These are phyloP conservation scores for Eledona agricola DNA, from an alignment of 2,888 invertebrate species.

Conservation along the genomic window DNA sequence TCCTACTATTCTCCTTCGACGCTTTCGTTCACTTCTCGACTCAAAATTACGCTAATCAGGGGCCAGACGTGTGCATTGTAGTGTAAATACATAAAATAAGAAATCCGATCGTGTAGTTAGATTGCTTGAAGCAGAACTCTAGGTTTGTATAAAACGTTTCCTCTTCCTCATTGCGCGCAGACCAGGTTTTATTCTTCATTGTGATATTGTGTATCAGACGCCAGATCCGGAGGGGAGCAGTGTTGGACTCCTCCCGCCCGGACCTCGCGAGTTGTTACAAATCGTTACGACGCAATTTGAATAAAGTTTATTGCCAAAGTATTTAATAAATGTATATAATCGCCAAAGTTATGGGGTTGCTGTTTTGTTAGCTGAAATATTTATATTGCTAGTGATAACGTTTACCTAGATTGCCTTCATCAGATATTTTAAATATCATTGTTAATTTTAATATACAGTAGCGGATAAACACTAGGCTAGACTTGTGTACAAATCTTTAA, in stretches of 20 bases:
- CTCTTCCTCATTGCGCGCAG: constrained; percentile 30
- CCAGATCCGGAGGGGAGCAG: constrained; percentile 4
- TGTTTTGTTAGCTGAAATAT: constrained; percentile 39
- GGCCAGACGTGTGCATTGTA: constrained; percentile 33
- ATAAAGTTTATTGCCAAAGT: constrained; percentile 43
- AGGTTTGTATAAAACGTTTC: constrained; percentile 28
- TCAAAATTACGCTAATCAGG: constrained; percentile 28
- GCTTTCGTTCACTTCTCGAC: constrained; percentile 24
- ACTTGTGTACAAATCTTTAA: constrained; percentile 44
- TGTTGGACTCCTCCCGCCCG: constrained; percentile 1
- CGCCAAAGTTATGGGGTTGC: constrained; percentile 28
- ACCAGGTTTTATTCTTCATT: constrained; percentile 32
- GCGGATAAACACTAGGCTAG: constrained; percentile 34
- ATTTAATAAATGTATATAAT: constrained; percentile 40
- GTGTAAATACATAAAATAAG: constrained; percentile 29
- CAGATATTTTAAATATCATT: constrained; percentile 47
- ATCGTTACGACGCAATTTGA: constrained; percentile 37
- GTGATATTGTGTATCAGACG: constrained; percentile 36
- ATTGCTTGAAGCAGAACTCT: constrained; percentile 26
- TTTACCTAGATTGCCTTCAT: constrained; percentile 54
- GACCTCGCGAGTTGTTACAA: constrained; percentile 32
- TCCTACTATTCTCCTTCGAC: constrained; percentile 27
- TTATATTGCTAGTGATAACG: constrained; percentile 44
- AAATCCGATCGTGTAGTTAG: constrained; percentile 22
- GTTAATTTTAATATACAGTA: constrained; percentile 43